phyloP scores from a whole-genome alignment of 2,797 vertebrate genomes.

The Lepilemur ruficaudatus region DNA sequence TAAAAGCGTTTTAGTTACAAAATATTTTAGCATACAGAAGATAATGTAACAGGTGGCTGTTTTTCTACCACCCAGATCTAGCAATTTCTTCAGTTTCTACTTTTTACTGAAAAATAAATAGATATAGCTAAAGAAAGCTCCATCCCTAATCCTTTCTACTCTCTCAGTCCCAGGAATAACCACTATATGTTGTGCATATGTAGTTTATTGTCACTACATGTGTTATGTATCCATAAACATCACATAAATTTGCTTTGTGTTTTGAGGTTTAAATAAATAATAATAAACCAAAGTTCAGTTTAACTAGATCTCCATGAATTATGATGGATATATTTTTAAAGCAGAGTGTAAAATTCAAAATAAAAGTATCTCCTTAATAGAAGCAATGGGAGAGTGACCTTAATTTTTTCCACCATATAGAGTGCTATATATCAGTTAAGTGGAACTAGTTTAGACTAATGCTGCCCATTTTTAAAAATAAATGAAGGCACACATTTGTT shows the following conservation, averaged over 20 bases:
- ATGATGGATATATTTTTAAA: conserved; percentile 14
- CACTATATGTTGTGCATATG: background rate
- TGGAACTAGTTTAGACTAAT: background rate
- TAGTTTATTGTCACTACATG: background rate
- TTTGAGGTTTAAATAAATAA: conserved; percentile 3
- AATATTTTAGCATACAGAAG: background rate
- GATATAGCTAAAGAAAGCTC: background rate
- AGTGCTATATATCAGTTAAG: background rate
- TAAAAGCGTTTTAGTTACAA: conserved; percentile 51
- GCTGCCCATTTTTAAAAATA: background rate
- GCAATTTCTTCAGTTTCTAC: background rate
- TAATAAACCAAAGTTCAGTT: conserved; percentile 22
- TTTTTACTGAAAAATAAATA: background rate
- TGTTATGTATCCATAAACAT: background rate
- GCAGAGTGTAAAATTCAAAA: background rate
- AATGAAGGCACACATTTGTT: conserved; percentile 21
- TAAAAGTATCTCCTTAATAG: background rate
- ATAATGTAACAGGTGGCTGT: background rate
- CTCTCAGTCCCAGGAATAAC: background rate
- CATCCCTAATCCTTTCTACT: background rate
- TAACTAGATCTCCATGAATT: conserved; percentile 2
- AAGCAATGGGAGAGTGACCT: background rate
- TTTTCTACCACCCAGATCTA: background rate
- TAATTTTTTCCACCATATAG: background rate
- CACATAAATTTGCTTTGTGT: background rate